phyloP scores from a whole-genome alignment of 1,140 invertebrate species.

The Oreohelix idahoensis region DNA sequence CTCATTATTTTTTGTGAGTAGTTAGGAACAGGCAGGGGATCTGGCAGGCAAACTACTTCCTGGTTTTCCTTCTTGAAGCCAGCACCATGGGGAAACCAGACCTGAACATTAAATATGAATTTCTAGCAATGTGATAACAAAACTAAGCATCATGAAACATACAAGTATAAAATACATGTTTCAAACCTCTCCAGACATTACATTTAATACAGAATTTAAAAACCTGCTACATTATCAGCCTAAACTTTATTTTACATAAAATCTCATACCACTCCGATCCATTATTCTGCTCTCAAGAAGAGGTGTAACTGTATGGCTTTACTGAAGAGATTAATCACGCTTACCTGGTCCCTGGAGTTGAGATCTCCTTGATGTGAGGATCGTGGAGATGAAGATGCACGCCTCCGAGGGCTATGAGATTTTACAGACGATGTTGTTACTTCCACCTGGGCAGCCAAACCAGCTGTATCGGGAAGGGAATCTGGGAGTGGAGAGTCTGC shows the following conservation, averaged over 20 bases:
- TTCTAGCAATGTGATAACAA: no score
- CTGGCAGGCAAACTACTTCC: constrained; percentile 43
- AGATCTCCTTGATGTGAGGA: constrained; percentile 26
- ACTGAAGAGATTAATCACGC: background rate
- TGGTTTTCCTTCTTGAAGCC: constrained; percentile 47
- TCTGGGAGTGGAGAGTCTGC: constrained; percentile 9
- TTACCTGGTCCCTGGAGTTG: constrained; percentile 34
- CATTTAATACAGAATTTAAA: no score
- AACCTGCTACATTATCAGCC: no score
- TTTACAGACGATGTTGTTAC: constrained; percentile 38
- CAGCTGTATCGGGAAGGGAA: constrained; percentile 34
- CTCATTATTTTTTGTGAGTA: constrained; percentile 45
- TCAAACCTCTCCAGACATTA: no score
- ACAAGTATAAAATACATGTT: no score
- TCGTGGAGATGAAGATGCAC: constrained; percentile 28
- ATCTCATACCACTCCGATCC: no score
- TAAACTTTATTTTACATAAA: no score
- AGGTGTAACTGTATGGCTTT: background rate
- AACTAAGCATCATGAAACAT: no score
- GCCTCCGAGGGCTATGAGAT: constrained; percentile 23
- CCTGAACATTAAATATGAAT: constrained; percentile 15
- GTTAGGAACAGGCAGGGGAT: constrained; percentile 41
- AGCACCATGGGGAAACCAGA: constrained; percentile 47
- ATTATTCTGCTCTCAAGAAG: no score
- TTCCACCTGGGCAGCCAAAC: constrained; percentile 35